Conservation (phyloP, 2,113 vertebrate species). For the Acrocephalus kingi region DNA sequence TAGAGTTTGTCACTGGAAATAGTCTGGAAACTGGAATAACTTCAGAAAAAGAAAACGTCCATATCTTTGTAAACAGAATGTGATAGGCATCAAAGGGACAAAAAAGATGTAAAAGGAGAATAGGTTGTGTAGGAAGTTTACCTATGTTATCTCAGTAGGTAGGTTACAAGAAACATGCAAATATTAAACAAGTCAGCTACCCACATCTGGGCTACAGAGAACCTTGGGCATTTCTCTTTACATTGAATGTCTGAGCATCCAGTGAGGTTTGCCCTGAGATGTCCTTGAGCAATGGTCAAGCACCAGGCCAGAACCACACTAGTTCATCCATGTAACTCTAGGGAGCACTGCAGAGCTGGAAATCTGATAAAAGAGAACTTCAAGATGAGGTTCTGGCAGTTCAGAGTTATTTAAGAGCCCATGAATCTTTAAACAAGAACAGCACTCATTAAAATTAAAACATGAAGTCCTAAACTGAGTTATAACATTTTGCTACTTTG, state of each 20-base stretch:
- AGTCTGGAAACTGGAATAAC: background rate
- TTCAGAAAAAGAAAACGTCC: background rate
- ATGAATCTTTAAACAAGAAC: background rate
- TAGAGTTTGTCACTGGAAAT: background rate
- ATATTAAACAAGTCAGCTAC: background rate
- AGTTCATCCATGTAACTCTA: background rate
- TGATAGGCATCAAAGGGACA: background rate
- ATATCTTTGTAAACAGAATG: background rate
- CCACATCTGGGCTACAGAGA: background rate
- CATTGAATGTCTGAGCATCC: background rate
- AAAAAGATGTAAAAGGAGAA: background rate
- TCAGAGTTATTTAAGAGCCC: background rate
- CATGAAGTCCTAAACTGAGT: background rate
- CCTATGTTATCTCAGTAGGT: background rate
- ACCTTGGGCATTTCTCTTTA: background rate
- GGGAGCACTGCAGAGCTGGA: constrained; percentile 15
- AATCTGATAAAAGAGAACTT: background rate
- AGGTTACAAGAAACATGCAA: background rate
- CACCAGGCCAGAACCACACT: background rate
- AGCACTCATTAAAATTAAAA: constrained; percentile 11
- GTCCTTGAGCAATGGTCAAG: background rate
- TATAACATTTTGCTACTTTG: constrained; percentile 13
- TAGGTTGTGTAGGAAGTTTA: background rate
- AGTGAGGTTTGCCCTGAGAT: background rate
- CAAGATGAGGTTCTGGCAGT: background rate